These are phyloP conservation scores for Antechinus stuartii DNA, from an alignment of 2,113 vertebrate species.

Conservation along the genomic window DNA sequence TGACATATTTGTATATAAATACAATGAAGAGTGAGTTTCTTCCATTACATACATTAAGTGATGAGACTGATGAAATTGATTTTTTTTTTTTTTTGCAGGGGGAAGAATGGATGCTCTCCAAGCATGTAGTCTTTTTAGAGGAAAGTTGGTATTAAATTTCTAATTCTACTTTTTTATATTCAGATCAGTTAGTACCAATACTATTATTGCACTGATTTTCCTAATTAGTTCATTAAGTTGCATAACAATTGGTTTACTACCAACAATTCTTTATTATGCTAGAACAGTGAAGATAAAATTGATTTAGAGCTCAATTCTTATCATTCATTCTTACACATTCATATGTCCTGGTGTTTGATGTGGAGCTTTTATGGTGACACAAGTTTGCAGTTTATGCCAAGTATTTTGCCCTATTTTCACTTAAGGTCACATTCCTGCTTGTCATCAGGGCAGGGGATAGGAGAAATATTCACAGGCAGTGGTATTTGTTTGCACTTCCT, in stretches of 20 bases:
- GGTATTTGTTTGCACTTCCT: slow-evolving; percentile 69
- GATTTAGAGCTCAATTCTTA: slow-evolving; percentile 86
- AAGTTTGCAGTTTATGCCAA: slow-evolving; percentile 67
- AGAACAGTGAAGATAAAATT: slow-evolving; percentile 87
- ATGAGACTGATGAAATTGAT: slow-evolving; percentile 44
- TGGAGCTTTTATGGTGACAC: slow-evolving; percentile 70
- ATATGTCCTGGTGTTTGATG: slow-evolving; percentile 82
- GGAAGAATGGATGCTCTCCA: slow-evolving; percentile 66
- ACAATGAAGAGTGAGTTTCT: slow-evolving; percentile 29
- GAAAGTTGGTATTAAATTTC: slow-evolving; percentile 80
- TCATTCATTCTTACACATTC: slow-evolving; percentile 84
- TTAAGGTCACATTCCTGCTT: slow-evolving; percentile 80
- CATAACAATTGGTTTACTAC: slow-evolving; percentile 89
- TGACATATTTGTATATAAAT: not conserved
- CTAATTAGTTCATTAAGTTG: slow-evolving; percentile 91
- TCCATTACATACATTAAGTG: slow-evolving; percentile 43
- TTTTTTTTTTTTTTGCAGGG: slow-evolving; percentile 18
- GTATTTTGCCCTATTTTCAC: slow-evolving; percentile 65
- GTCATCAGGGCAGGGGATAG: slow-evolving; percentile 73
- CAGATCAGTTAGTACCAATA: slow-evolving; percentile 87
- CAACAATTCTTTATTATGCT: slow-evolving; percentile 88
- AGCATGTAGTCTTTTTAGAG: slow-evolving; percentile 69
- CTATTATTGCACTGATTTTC: slow-evolving; percentile 88
- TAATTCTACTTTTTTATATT: slow-evolving; percentile 90
- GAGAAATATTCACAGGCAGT: not conserved